A percentile compares a stretch with the other conserved stretches of the same genome.
Evolutionary conservation across 2,113 vertebrate species (phyloP).

Genomic region (Bathybates hornii): DNA sequence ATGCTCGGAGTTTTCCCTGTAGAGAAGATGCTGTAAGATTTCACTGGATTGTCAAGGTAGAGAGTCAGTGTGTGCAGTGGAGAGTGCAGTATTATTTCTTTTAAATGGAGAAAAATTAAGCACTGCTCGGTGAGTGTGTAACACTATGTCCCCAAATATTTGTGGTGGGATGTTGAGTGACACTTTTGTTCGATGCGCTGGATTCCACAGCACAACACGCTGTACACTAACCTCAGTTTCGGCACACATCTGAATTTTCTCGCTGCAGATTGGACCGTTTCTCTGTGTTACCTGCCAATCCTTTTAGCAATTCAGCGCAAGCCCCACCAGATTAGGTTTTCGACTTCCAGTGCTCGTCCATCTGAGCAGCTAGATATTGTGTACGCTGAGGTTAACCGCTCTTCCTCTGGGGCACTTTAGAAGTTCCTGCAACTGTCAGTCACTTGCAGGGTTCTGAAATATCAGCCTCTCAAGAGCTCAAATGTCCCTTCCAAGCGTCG

Average conservation of each 20-base stretch:
- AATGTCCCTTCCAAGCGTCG: not conserved
- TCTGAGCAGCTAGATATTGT: not conserved
- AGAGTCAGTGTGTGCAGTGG: not conserved
- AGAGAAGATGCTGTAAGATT: not conserved
- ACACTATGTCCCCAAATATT: not conserved
- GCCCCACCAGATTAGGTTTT: not conserved
- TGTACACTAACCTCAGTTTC: not conserved
- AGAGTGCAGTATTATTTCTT: not conserved
- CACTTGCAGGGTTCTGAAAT: not conserved
- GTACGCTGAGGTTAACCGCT: not conserved
- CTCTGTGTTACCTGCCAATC: not conserved
- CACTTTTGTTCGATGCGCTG: not conserved
- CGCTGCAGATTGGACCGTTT: not conserved
- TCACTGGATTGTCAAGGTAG: not conserved
- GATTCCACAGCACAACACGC: not conserved
- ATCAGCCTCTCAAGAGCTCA: not conserved
- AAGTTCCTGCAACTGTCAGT: slow-evolving; percentile 1
- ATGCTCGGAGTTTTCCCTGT: not conserved
- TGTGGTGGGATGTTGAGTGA: not conserved
- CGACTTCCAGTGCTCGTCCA: not conserved
- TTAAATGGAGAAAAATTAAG: not conserved
- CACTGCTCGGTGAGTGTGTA: not conserved
- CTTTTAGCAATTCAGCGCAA: not conserved
- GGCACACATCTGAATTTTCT: not conserved
- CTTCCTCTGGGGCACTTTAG: not conserved